A percentile compares a stretch with the other conserved stretches of the same genome.
These are phyloP conservation scores for Harpalus rufipes DNA, from an alignment of 2,888 invertebrate genomes.

Conservation along the genomic window DNA sequence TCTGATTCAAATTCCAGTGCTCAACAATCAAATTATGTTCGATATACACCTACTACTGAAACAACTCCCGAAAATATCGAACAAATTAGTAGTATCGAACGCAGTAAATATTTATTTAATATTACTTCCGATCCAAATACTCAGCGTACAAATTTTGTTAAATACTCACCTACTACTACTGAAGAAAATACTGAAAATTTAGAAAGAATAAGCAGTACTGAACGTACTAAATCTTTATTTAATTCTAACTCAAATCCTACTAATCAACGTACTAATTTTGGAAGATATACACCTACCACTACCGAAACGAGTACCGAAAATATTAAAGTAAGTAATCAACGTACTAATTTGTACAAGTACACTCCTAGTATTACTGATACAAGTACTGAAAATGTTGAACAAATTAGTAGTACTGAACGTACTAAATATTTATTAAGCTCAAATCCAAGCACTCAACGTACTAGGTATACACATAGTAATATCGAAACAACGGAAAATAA, in stretches of 20 bases:
- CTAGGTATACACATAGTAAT: slow-evolving; percentile 4
- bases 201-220: neutral
- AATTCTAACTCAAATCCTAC: slow-evolving; percentile 13
- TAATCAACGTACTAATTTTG: slow-evolving; percentile 1
- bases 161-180: slow-evolving; percentile 30
- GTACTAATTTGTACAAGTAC: slow-evolving; percentile 12
- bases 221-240: neutral
- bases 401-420: neutral
- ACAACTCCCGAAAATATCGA: slow-evolving; percentile 18
- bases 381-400: neutral
- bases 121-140: neutral
- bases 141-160: slow-evolving; percentile 17
- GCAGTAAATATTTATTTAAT: slow-evolving; percentile 27
- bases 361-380: slow-evolving; percentile 21
- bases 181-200: slow-evolving; percentile 21
- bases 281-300: slow-evolving; percentile 10
- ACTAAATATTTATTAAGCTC: slow-evolving; percentile 8
- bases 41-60: slow-evolving; percentile 17
- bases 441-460: neutral
- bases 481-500: slow-evolving; percentile 27
- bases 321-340: slow-evolving; percentile 17
- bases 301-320: neutral
- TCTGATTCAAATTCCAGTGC: neutral
- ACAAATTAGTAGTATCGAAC: neutral
- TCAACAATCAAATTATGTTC: neutral